These are phyloP conservation scores for Arctocebus calabarensis DNA, from an alignment of 2,797 vertebrate species.

Conservation along the genomic window DNA sequence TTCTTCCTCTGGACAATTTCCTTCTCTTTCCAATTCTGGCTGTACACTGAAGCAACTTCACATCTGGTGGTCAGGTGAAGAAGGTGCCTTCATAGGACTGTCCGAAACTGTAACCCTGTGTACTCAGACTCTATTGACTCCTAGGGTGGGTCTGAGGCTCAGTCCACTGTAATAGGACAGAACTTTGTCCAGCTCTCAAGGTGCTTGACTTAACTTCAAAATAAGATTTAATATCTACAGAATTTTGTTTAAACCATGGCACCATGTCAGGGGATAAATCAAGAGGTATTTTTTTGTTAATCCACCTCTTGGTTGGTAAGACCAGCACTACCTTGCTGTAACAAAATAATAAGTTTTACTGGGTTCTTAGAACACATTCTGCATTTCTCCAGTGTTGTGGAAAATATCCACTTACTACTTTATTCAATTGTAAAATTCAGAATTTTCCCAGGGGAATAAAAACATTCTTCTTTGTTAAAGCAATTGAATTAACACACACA, in stretches of 20 bases:
- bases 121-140: not conserved
- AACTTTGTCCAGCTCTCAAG: not conserved
- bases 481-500: not conserved
- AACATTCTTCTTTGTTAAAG: constrained; percentile 42
- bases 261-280: not conserved
- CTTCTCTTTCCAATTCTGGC: not conserved
- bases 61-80: not conserved
- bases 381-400: not conserved
- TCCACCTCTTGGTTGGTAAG: not conserved
- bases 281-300: not conserved
- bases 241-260: constrained; percentile 25
- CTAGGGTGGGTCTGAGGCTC: not conserved
- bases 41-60: not conserved
- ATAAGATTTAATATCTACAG: not conserved
- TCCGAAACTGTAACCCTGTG: not conserved
- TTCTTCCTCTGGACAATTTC: not conserved
- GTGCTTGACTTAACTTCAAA: constrained; percentile 29
- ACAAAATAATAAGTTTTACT: not conserved
- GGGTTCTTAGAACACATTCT: constrained; percentile 25
- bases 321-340: not conserved
- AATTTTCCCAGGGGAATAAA: not conserved
- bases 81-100: not conserved
- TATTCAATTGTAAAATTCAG: constrained; percentile 61
- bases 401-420: not conserved
- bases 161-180: not conserved